Evolutionary conservation across 92 coral and sea anemone genomes (phyloP).

Genomic region (Meandrina meandrites): DNA sequence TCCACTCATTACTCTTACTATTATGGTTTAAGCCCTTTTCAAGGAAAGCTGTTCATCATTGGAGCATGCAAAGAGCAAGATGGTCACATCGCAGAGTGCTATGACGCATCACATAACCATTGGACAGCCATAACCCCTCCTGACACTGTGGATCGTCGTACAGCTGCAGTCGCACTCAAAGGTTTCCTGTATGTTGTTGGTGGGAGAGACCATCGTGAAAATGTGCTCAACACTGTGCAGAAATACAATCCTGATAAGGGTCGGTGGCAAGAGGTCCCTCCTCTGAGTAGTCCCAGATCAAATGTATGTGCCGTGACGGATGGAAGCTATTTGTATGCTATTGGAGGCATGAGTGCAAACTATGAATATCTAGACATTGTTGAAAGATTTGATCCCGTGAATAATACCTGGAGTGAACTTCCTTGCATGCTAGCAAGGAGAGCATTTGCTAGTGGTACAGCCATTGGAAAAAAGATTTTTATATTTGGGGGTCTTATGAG

Average conservation of each 20-base stretch:
- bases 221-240: background rate
- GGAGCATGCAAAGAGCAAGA: background rate
- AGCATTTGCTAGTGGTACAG: conserved; percentile 1
- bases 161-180: background rate
- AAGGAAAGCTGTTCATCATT: background rate
- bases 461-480: background rate
- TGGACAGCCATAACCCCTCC: background rate
- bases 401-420: conserved; percentile 3
- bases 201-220: background rate
- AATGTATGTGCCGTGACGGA: conserved; percentile 16
- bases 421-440: background rate
- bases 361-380: background rate
- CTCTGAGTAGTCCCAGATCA: conserved; percentile 12
- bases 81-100: background rate
- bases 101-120: background rate
- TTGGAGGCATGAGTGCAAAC: background rate
- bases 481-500: conserved; percentile 1
- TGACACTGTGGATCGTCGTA: background rate
- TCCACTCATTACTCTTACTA: background rate
- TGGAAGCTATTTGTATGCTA: conserved; percentile 14
- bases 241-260: conserved; percentile 12
- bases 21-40: background rate
- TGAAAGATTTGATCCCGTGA: conserved; percentile 21
- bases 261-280: conserved; percentile 10
- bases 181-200: background rate